These are phyloP conservation scores for Amphimedon queenslandica DNA, from an alignment of 37 sponge, comb jelly and placozoan genomes.

Conservation along the genomic window DNA sequence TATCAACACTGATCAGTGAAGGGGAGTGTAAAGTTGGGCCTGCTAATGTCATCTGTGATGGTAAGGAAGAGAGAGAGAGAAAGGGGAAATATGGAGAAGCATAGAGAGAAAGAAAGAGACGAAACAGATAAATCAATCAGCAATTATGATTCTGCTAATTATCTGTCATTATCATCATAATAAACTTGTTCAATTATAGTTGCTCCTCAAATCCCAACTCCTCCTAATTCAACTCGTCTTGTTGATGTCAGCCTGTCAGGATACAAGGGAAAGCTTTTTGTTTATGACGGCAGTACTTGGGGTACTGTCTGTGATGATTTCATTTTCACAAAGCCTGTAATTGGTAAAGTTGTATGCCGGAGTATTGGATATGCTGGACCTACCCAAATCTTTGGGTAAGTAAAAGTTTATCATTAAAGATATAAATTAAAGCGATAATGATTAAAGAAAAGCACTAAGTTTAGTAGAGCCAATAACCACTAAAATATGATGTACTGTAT, in stretches of 20 bases:
- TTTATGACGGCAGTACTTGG: not conserved
- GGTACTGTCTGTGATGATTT: constrained; percentile 2
- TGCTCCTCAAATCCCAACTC: not conserved
- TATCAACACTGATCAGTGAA: not conserved
- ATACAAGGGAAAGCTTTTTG: not conserved
- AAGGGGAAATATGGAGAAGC: too few species aligned
- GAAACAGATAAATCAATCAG: not conserved
- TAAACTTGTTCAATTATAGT: not conserved
- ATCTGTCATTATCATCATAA: too few species aligned
- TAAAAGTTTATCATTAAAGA: not conserved
- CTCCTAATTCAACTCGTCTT: not conserved
- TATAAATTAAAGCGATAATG: too few species aligned
- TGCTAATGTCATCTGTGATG: constrained; percentile 10
- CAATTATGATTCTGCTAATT: not conserved
- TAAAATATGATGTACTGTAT: too few species aligned
- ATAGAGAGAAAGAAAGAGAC: too few species aligned
- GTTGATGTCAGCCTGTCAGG: not conserved
- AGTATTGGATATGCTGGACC: not conserved
- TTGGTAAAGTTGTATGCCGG: not conserved
- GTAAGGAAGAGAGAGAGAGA: too few species aligned
- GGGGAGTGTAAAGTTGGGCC: not conserved
- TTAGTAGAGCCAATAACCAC: too few species aligned
- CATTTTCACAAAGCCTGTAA: not conserved
- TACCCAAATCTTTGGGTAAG: not conserved
- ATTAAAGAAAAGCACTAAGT: too few species aligned